These are phyloP conservation scores for Conus ventricosus DNA, from an alignment of 1,140 invertebrate genomes.

Conservation along the genomic window DNA sequence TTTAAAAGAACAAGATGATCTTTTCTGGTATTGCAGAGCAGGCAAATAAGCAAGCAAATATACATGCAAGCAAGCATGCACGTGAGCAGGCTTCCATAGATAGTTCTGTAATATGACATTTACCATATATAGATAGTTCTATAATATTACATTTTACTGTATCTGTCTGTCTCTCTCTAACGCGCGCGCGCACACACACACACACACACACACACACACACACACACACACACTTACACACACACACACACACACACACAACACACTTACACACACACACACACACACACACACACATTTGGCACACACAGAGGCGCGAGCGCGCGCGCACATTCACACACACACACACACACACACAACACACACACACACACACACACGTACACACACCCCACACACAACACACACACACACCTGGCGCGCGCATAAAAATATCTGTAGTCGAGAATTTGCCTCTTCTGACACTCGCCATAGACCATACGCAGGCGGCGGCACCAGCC, in stretches of 20 bases:
- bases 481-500: too few species aligned
- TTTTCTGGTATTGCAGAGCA: too few species aligned
- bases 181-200: not conserved
- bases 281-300: slow-evolving; percentile 10
- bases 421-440: not conserved
- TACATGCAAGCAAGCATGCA: not conserved
- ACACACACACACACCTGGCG: not conserved
- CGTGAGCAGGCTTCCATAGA: too few species aligned
- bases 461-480: too few species aligned
- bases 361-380: not conserved
- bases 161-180: not conserved
- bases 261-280: not conserved
- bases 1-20: too few species aligned
- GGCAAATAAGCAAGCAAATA: not conserved
- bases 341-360: not conserved
- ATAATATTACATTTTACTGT: not conserved
- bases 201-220: not conserved
- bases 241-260: not conserved
- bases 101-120: too few species aligned
- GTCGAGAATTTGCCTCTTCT: too few species aligned
- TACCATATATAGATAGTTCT: too few species aligned
- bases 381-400: not conserved
- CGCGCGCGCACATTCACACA: not conserved
- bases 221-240: not conserved
- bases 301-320: too few species aligned